These are phyloP conservation scores for Zoanthus solanderi DNA, from an alignment of 92 coral and sea anemone species.

Conservation along the genomic window DNA sequence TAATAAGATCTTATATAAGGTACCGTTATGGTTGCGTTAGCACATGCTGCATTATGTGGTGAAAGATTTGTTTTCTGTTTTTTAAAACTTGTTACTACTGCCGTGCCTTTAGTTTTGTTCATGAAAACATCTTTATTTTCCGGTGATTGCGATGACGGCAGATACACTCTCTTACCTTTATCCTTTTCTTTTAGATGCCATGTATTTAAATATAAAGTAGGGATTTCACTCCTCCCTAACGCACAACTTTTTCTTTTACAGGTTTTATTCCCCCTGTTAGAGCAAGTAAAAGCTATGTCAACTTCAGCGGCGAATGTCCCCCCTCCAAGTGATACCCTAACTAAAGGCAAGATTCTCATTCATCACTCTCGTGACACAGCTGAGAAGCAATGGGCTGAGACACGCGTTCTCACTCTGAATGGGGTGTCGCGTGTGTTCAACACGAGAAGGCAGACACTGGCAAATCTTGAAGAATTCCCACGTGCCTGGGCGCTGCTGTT, in stretches of 20 bases:
- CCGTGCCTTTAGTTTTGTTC: no score
- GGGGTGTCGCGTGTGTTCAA: constrained; percentile 99
- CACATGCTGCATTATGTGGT: not conserved
- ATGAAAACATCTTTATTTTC: no score
- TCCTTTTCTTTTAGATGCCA: no score
- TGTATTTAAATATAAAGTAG: no score
- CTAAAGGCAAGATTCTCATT: constrained; percentile 92
- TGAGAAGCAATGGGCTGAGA: constrained; percentile 99
- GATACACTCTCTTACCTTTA: no score
- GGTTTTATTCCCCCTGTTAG: constrained; percentile 96
- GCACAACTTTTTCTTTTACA: not conserved
- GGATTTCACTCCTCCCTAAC: no score
- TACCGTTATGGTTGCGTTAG: not conserved
- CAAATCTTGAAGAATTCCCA: constrained; percentile 95
- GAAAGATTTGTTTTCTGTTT: not conserved
- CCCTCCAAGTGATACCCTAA: constrained; percentile 90
- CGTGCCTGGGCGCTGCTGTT: constrained; percentile 98
- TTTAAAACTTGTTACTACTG: not conserved
- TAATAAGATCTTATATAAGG: no score
- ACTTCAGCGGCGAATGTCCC: constrained; percentile 98
- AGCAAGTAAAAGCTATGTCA: constrained; percentile 98
- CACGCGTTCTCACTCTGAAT: constrained; percentile 92
- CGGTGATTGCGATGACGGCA: no score
- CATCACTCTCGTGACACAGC: constrained; percentile 99
- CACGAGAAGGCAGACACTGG: constrained; percentile 97